Evolutionary conservation across 1,140 invertebrate genomes (phyloP).

Genomic region (Tetragonula clypearis): DNA sequence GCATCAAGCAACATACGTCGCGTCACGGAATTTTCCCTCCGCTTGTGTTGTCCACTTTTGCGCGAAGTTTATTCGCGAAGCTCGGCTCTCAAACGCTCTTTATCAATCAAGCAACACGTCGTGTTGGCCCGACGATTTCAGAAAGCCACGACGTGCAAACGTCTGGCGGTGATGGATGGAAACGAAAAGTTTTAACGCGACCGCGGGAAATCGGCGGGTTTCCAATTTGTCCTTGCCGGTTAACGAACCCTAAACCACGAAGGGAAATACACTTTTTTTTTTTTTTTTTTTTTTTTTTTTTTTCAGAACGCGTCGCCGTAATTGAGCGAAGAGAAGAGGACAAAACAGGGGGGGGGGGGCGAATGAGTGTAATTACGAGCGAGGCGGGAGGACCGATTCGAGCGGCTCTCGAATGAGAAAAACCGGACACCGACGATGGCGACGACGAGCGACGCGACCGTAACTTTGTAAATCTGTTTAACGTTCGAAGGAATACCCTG

Average conservation of each 20-base stretch:
- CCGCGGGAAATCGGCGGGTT: neutral
- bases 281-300: no score
- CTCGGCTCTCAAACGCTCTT: neutral
- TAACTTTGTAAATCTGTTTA: neutral
- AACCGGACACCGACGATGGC: neutral
- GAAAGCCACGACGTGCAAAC: no score
- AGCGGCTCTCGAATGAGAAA: neutral
- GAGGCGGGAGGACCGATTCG: neutral
- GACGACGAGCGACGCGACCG: neutral
- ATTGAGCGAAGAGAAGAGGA: conserved; percentile 22
- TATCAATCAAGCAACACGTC: neutral
- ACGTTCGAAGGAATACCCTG: neutral
- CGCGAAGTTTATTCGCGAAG: neutral
- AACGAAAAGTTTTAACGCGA: conserved; percentile 13
- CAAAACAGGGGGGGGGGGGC: neutral
- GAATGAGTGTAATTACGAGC: conserved; percentile 17
- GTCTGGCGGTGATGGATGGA: neutral
- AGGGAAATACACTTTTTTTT: conserved; percentile 4
- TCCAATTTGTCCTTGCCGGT: neutral
- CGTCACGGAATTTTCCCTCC: neutral
- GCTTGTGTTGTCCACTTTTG: neutral
- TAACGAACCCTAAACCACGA: conserved; percentile 7
- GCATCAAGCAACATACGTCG: neutral
- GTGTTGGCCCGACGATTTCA: neutral
- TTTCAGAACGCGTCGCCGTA: neutral